Evolutionary conservation across 2,113 vertebrate genomes (phyloP), one percentile per base, ranked within the genome.

Genomic region (Ornithorhynchus anatinus): DNA sequence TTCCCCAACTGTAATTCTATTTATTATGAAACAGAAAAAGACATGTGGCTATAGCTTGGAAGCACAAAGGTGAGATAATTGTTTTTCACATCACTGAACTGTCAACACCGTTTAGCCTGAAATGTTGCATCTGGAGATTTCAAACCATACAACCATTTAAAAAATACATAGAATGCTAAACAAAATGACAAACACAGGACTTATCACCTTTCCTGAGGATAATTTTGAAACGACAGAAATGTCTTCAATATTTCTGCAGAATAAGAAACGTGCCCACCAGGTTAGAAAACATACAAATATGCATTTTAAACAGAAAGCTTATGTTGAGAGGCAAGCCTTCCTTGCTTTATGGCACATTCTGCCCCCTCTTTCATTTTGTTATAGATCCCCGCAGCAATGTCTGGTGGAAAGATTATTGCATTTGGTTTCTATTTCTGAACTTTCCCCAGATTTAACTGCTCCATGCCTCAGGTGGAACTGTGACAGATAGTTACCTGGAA

Each of bases 31-130:
- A 76, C 59, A 92, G 84, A 87, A 69, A 88, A 84, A 93, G 90
- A 89, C 86, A 90, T 85, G 89, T 84, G 92, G 91, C 91, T 86
- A 77, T 84, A 90, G 93, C 89, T 91, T 86, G 89, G 92, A 92
- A 90, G 91, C 91, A 92, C 91, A 91, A 94, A 94, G 95, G 93
- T 95, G 92, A 94, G 95, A 94, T 95, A 95, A 96, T 95, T 91
- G 94, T 81, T 86, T 95, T 94, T 92, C 89, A 86, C 91, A 84
- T 92, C 92, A 92, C 93, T 94, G 90, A 92, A 78, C 92, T 89
- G 95, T 90, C 96, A 93, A 84, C 84, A 77, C 81, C 25, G 39
- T 87, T 98, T 92, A 97, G 85, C 58, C 80, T 94, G 93, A 93
- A 89, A 72, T 20, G 7, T 4, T 57, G 84, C 78, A 82, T 87